Evolutionary conservation across 2,888 invertebrate genomes (phyloP).

Genomic region (Alsophila aescularia): DNA sequence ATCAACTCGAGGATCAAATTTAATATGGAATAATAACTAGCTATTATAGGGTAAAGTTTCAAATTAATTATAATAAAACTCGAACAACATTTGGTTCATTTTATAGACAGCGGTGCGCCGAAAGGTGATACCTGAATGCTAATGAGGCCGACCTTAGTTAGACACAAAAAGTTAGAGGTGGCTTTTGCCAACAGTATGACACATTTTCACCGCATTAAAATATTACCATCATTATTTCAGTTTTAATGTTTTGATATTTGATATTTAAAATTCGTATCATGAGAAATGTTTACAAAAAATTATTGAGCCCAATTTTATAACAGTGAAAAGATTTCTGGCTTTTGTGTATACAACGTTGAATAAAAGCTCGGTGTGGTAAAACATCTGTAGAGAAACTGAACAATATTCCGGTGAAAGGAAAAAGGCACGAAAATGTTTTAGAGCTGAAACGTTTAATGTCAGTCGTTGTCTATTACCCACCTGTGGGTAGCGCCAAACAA

Average conservation of each 20-base stretch:
- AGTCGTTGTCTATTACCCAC: conserved; percentile 26
- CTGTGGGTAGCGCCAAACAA: conserved; percentile 20
- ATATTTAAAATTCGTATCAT: not conserved
- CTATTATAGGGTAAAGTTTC: conserved; percentile 17
- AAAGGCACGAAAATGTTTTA: conserved; percentile 19
- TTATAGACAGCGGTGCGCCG: conserved; percentile 22
- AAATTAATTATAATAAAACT: conserved; percentile 26
- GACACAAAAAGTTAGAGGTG: conserved; percentile 18
- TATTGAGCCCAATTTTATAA: too few relatives aligned
- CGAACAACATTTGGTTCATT: conserved; percentile 24
- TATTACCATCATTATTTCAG: not conserved
- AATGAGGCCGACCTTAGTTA: conserved; percentile 22
- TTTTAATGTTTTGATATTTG: not conserved
- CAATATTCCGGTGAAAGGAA: conserved; percentile 6
- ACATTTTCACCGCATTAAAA: conserved; percentile 12
- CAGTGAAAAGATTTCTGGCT: too few relatives aligned
- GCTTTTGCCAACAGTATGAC: conserved; percentile 4
- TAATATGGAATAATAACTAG: conserved; percentile 18
- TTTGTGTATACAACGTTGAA: too few relatives aligned
- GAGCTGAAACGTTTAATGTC: conserved; percentile 22
- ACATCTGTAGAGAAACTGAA: not conserved
- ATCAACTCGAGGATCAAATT: conserved; percentile 1
- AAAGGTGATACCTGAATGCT: conserved; percentile 24
- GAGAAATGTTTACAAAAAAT: too few relatives aligned
- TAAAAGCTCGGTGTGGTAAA: not conserved